Base-by-base conservation (phyloP, 2,797 vertebrate species). In the Platalea minor region DNA sequence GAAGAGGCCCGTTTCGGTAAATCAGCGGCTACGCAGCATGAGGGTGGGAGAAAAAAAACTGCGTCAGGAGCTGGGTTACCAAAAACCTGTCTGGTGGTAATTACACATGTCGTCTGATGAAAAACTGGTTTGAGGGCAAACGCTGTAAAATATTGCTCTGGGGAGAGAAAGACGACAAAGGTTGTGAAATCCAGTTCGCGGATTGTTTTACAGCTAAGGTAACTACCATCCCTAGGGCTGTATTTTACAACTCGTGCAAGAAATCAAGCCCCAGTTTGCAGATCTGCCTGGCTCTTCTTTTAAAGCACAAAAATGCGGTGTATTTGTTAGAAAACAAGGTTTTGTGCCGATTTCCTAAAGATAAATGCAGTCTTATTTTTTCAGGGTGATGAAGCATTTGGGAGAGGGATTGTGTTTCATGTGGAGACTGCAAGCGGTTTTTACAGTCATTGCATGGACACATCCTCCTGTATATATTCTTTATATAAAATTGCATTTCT, bases 81-180 rank as follows among this genome's bases (percentile, higher is more conserved):
- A 50, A 69, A 86, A 90, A 88, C 91, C 69, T 91, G 74, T 67
- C 91, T 92, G 61, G 68, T 73, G 39, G 65, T 81, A 95, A 89
- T 83, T 69, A n/a, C 67, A 85, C 18, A 4, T 11, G 43, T 88
- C 26, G 4, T 26, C n/a, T 75, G 88, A 70, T 41, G 76, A 50
- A 94, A 88, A 95, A 88, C 88, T 93, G 83, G 78, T 88, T 80
- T 86, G 70, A 93, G 89, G 91, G 92, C 87, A 92, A 94, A 94
- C 20, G 25, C 67, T 5, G 48, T 88, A 85, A 93, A 94, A 90
- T 67, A 53, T 31, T 59, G 79, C 91, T 96, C 59, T 74, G 57
- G 74, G 85, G 79, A 92, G 85, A 88, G 53, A 89, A 59, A 64
- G 89, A 81, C 1, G n/a, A 83, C 57, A 35, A 18, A 19, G 81